phyloP scores from a whole-genome alignment of 2,113 vertebrate species.

The Lates calcarifer region DNA sequence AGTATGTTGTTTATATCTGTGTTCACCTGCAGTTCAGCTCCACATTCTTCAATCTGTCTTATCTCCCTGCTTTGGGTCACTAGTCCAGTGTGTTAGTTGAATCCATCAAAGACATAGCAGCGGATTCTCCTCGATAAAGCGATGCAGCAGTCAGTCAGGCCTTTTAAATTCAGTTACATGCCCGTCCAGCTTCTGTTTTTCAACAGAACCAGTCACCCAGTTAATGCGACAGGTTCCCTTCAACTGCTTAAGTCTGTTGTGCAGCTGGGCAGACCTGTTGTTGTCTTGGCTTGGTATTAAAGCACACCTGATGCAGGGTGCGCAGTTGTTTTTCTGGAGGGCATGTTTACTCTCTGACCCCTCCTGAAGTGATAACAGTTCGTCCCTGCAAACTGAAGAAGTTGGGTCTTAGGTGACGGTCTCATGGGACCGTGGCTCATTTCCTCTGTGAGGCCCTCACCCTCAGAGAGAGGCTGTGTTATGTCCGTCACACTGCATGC shows the following conservation, averaged over 20 bases:
- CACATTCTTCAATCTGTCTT: conserved; percentile 23
- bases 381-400: conserved; percentile 18
- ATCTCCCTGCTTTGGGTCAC: conserved; percentile 27
- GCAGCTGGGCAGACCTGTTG: conserved; percentile 70
- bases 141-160: conserved; percentile 30
- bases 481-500: conserved; percentile 61
- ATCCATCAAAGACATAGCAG: conserved; percentile 24
- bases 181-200: conserved; percentile 32
- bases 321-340: conserved; percentile 44
- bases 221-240: conserved; percentile 64
- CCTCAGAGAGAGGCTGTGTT: conserved; percentile 23
- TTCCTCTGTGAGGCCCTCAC: conserved; percentile 33
- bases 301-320: conserved; percentile 64
- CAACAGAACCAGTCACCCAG: conserved; percentile 59
- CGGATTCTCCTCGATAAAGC: conserved; percentile 29
- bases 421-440: conserved; percentile 40
- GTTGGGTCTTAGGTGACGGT: conserved; percentile 7
- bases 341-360: conserved; percentile 50
- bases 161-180: conserved; percentile 34
- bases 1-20: background rate
- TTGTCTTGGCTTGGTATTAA: conserved; percentile 43
- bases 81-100: conserved; percentile 7
- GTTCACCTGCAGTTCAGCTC: conserved; percentile 18
- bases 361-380: conserved; percentile 34
- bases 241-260: conserved; percentile 41